Base-by-base conservation (phyloP, 2,888 invertebrate species). In the Nephrotoma flavescens region DNA sequence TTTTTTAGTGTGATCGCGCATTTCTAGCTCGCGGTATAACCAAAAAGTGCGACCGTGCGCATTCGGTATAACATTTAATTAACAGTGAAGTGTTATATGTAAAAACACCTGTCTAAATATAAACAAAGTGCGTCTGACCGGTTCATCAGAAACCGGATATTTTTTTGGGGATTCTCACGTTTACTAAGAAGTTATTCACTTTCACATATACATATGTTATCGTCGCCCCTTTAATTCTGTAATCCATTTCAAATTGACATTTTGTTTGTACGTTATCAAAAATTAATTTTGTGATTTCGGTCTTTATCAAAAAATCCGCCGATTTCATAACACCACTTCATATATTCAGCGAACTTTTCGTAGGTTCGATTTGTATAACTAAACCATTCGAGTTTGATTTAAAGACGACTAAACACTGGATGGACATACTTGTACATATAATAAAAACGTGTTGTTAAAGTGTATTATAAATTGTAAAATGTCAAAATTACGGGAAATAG, bases 401-500 rank as follows among this genome's bases (percentile, higher is more conserved):
- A 0, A 31, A 3, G 3, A 31, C 31, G 9, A 71, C 31, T 9
- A 31, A 31, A 31, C 12, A 71, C 2, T 71, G 31, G 31, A 71
- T 31, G 31, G 71, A 31, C 31, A 71, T 31, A 71, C n/a, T 31
- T 9, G 15, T 4, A n/a, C n/a, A n/a, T n/a, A 31, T 2, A 31
- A 31, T 44, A 9, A 44, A 44, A 44, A 44, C 1, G 6, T 6
- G 44, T 9, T 71, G 11, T 71, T 19, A 52, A 52, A 31, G 71
- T 71, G 71, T 71, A 31, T 4, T 71, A 31, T 9, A 4, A 71
- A 52, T 0, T n/a, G 7, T 57, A 57, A 57, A 31, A 71, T 71
- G 71, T 0, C 31, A 9, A 71, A 71, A 83, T 88, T 92, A 4
- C 7, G 31, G 4, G 31, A 71, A 71, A 9, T 31, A 2, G 19